These are phyloP conservation scores for Epinotia bilunana DNA, from an alignment of 2,888 invertebrate species.

Conservation along the genomic window DNA sequence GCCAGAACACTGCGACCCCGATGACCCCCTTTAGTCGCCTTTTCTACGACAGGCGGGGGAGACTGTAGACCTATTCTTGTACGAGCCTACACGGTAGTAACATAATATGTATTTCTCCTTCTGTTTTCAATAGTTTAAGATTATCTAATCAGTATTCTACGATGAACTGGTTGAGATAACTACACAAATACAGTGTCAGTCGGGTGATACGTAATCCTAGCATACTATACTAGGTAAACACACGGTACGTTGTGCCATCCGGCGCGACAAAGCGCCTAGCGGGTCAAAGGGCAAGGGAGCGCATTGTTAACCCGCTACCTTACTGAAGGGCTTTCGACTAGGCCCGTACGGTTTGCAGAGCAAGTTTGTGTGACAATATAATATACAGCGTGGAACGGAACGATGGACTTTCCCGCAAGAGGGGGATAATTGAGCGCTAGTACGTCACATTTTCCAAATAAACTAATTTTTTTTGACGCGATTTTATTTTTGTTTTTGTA, in stretches of 20 bases:
- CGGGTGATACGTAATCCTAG: slow-evolving; percentile 14
- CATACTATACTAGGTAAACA: slow-evolving; percentile 51
- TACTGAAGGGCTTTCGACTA: slow-evolving; percentile 43
- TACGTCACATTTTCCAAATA: no score
- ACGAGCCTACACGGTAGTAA: no score
- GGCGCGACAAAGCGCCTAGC: slow-evolving; percentile 77
- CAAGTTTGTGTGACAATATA: slow-evolving; percentile 5
- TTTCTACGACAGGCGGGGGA: no score
- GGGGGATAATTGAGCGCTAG: no score
- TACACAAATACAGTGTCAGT: slow-evolving; percentile 2
- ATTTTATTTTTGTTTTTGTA: no score
- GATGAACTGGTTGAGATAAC: slow-evolving; percentile 6
- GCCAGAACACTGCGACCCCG: no score
- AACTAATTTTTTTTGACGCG: no score
- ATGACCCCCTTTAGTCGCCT: no score
- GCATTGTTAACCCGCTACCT: slow-evolving; percentile 80
- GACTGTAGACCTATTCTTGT: no score
- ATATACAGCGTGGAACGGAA: no score
- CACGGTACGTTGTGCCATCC: slow-evolving; percentile 72
- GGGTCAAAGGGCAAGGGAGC: slow-evolving; percentile 78
- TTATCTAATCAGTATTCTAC: slow-evolving; percentile 7
- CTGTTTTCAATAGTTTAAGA: neutral
- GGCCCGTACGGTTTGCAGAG: slow-evolving; percentile 24
- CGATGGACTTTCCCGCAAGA: no score
- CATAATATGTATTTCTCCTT: no score